Evolutionary conservation across 2,888 invertebrate genomes (phyloP).

Genomic region (Thecophora atra): DNA sequence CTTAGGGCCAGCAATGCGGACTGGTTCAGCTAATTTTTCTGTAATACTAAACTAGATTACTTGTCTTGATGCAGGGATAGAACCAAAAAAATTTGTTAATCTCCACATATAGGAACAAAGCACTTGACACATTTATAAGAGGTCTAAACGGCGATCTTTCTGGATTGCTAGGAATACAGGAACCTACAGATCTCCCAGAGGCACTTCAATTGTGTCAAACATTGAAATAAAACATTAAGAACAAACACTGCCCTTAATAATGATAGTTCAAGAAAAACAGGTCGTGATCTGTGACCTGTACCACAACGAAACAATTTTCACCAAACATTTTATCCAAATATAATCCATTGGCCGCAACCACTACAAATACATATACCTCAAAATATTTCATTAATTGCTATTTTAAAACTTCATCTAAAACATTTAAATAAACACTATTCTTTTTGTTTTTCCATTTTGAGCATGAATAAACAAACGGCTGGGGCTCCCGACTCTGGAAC

Average conservation of each 20-base stretch:
- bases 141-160: conserved; percentile 44
- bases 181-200: conserved; percentile 42
- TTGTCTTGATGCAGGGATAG: conserved; percentile 39
- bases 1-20: too few relatives aligned
- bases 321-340: conserved; percentile 17
- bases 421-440: neutral
- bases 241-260: conserved; percentile 28
- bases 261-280: neutral
- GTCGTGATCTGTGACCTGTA: neutral
- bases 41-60: conserved; percentile 43
- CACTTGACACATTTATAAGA: conserved; percentile 44
- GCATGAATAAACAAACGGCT: too few relatives aligned
- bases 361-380: neutral
- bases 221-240: conserved; percentile 33
- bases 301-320: conserved; percentile 13
- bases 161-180: conserved; percentile 38
- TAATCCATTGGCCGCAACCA: conserved; percentile 17
- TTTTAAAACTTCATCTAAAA: neutral
- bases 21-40: conserved; percentile 43
- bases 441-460: too few relatives aligned
- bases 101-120: conserved; percentile 41
- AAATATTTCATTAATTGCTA: conserved; percentile 8
- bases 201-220: conserved; percentile 37
- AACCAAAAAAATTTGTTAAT: conserved; percentile 37
- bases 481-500: too few relatives aligned